Percentiles rank a stretch among this genome's conserved stretches.
Evolutionary conservation across 1,140 invertebrate genomes (phyloP).

Genomic region (Grapholita molesta): DNA sequence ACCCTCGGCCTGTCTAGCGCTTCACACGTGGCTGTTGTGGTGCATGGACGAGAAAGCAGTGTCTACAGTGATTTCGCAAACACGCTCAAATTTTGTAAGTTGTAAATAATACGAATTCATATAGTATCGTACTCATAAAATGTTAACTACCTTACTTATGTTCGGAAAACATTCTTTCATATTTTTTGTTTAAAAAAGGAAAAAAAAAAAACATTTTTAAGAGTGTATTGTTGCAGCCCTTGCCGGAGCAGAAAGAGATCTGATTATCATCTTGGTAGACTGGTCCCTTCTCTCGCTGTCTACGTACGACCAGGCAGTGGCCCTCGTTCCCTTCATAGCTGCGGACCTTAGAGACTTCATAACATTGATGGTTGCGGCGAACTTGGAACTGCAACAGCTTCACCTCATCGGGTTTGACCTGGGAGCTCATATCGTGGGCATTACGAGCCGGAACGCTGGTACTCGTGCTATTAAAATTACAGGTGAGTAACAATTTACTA

Average conservation of each 20-base stretch:
- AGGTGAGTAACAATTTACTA: slow-evolving; percentile 46
- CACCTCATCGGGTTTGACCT: slow-evolving; percentile 91
- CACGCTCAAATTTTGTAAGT: slow-evolving; percentile 43
- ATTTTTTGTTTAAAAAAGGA: slow-evolving; percentile 11
- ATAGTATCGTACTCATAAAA: too few relatives aligned
- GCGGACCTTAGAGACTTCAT: slow-evolving; percentile 31
- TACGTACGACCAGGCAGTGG: slow-evolving; percentile 33
- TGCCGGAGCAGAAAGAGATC: slow-evolving; percentile 24
- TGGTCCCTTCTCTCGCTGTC: slow-evolving; percentile 40
- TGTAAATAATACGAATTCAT: too few relatives aligned
- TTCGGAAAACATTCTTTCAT: neutral
- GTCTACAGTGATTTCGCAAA: slow-evolving; percentile 35
- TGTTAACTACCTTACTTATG: too few relatives aligned
- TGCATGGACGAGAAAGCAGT: slow-evolving; percentile 48
- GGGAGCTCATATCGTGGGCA: slow-evolving; percentile 91
- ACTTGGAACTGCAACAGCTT: slow-evolving; percentile 18
- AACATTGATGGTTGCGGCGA: slow-evolving; percentile 9
- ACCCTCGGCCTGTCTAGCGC: neutral
- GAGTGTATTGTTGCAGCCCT: slow-evolving; percentile 30
- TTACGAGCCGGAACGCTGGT: slow-evolving; percentile 84
- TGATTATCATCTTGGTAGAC: slow-evolving; percentile 51
- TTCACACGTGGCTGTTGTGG: slow-evolving; percentile 29
- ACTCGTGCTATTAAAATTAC: slow-evolving; percentile 71
- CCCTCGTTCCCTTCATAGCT: slow-evolving; percentile 41
- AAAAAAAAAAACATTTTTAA: neutral